Evolutionary conservation across 2,113 vertebrate species (phyloP), one percentile per base, ranked within the genome.

Genomic region (Solea solea): DNA sequence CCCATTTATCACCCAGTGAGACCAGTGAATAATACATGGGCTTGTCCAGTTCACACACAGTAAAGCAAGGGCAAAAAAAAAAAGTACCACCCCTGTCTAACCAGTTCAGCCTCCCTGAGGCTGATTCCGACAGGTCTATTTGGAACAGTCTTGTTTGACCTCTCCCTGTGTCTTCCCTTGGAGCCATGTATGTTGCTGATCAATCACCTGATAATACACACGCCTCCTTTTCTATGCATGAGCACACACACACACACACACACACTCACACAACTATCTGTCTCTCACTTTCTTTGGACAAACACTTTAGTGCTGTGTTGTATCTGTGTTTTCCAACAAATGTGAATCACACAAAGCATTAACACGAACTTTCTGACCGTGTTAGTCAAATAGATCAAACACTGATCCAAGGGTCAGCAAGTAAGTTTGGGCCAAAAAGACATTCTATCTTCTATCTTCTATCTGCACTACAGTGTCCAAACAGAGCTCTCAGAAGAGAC

Each of bases 121-220:
- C 89, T 77, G 67, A 77, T 74, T 82, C 84, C 69, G 85, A 89
- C 89, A 90, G 85, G 87, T 91, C 84, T 89, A 91, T 91, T 90
- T 92, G 90, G 90, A 91, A 92, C 75, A 75, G 81, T 89, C 90
- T 89, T 81, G 75, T 90, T 90, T 92, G 93, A 93, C 91, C 91
- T 89, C 85, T 86, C 76, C 64, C 79, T 76, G 46, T 87, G 88
- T 90, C 91, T 90, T 90, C 88, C 88, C 91, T 90, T 78, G 86
- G 74, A 89, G 89, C 80, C 56, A 89, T 78, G 76, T 51, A 3
- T 82, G 60, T 76, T 74, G 81, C 75, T 28, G 56, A 92, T 93
- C 90, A 92, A 93, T 93, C 93, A 91, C 85, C 63, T 60, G 56
- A 78, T 88, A 90, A 89, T 80, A 89, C 92, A 82, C 86, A 84